Evolutionary conservation across 2,888 invertebrate genomes (phyloP).

Genomic region (Drosophila leonis): DNA sequence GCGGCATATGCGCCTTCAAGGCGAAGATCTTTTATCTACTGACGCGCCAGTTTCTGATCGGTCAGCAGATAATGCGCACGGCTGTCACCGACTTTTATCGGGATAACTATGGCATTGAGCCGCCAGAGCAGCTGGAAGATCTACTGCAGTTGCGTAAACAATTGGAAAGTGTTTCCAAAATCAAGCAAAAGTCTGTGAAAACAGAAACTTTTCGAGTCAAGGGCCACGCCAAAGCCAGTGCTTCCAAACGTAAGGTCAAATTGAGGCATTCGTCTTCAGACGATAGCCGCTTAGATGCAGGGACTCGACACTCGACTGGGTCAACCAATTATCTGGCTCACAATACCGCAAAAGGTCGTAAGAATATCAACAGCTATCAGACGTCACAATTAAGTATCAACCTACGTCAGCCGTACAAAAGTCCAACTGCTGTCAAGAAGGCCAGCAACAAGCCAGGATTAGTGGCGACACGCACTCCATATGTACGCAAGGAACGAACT

Average conservation of each 20-base stretch:
- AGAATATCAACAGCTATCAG: neutral
- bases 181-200: neutral
- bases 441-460: neutral
- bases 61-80: conserved; percentile 37
- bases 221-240: neutral
- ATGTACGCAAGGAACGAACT: neutral
- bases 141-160: conserved; percentile 14
- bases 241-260: neutral
- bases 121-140: conserved; percentile 35
- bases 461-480: too few relatives aligned
- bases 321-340: neutral
- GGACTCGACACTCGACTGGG: rapidly evolving
- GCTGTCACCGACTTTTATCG: conserved; percentile 42
- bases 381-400: neutral
- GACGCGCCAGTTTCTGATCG: conserved; percentile 45
- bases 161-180: neutral
- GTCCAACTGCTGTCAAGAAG: neutral
- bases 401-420: neutral
- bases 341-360: neutral
- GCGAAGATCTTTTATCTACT: conserved; percentile 39
- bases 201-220: rapidly evolving
- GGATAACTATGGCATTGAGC: conserved; percentile 20
- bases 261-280: neutral
- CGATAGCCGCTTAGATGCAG: neutral
- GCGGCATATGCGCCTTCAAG: conserved; percentile 38